Evolutionary conservation across 1,140 invertebrate genomes (phyloP).

Genomic region (Rhopalosiphum padi): DNA sequence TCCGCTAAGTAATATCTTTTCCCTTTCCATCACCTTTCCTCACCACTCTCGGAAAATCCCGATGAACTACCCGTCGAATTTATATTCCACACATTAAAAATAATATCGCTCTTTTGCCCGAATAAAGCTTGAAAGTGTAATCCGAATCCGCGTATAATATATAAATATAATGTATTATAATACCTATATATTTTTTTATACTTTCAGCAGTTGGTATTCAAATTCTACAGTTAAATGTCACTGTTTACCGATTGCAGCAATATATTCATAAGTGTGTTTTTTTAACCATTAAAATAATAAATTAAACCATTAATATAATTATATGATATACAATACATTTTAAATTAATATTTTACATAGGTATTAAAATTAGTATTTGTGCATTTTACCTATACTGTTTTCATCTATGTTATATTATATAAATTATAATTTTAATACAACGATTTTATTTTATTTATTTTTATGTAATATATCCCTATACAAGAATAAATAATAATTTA

Average conservation of each 20-base stretch:
- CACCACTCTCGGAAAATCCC: background rate
- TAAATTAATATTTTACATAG: no score
- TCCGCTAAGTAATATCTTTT: constrained; percentile 25
- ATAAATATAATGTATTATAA: no score
- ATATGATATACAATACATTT: background rate
- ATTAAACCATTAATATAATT: background rate
- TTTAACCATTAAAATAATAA: background rate
- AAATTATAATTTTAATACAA: background rate
- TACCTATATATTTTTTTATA: background rate
- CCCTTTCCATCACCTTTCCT: background rate
- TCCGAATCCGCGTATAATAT: background rate
- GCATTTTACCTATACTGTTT: background rate
- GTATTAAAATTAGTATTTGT: no score
- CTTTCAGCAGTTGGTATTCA: background rate
- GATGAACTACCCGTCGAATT: background rate
- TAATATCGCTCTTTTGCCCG: background rate
- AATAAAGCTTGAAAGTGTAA: constrained; percentile 1
- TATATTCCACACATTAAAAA: background rate
- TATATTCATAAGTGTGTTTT: background rate
- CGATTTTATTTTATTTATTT: background rate
- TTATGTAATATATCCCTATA: background rate
- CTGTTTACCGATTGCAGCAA: background rate
- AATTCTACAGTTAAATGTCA: background rate
- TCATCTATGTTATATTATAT: background rate
- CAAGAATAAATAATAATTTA: background rate